Base-by-base conservation (phyloP, 2,888 invertebrate species). In the Trichacis sp. region DNA sequence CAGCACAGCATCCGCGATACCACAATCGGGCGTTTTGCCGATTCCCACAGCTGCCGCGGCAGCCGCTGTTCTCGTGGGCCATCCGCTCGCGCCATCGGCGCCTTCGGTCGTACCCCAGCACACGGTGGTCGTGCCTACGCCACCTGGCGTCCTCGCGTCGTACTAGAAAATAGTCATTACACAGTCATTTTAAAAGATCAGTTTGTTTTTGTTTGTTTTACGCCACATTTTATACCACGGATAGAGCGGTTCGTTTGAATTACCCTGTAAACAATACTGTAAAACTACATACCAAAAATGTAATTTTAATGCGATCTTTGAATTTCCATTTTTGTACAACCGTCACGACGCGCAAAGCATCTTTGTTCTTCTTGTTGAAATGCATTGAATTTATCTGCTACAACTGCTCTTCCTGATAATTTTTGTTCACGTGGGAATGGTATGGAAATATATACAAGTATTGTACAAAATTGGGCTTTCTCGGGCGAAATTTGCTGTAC, bases 81-180 rank as follows among this genome's bases (percentile, higher is more conserved):
- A 82, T 71, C 83, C 83, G 1, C 71, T 84, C 12, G 80, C 72
- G 18, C 85, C 73, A 40, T 80, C 77, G 30, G 81, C 82, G 3
- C 79, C 82, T 4, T 77, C 83, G 8, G 81, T 81, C n/a, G 79
- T 83, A 8, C 84, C 84, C 12, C 85, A 84, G 69, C 87, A 87
- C 75, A 86, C 87, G n/a, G 87, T 87, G 30, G 86, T 87, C 51
- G 88, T 88, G 61, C 87, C 87, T 50, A 87, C 87, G 38, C 87
- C 87, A 43, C 88, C 87, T 62, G 86, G 86, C 58, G 87, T 88
- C 36, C 78, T 88, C 55, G 84, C 87, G 43, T 85, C 86, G 33
- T 88, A 88, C 75, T 87, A 73, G 76, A 66, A 30, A 24, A 24
- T 8, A 24, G 24, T 24, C 24, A 24, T 3, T 5, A 24, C 24